These are phyloP conservation scores for Plodia interpunctella DNA, from an alignment of 1,140 invertebrate species.

Conservation along the genomic window DNA sequence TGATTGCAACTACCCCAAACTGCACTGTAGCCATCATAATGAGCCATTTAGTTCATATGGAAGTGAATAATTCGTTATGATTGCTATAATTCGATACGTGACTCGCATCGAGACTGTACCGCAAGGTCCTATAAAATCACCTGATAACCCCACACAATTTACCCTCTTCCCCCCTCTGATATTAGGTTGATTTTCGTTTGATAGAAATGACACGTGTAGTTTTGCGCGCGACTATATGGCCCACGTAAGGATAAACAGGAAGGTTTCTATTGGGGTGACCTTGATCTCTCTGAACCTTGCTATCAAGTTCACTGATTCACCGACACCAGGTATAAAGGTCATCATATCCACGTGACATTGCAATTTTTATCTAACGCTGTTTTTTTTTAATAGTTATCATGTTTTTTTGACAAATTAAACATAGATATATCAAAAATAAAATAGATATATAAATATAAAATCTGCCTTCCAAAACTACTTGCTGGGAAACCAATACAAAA, in stretches of 20 bases:
- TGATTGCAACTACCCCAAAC: background rate
- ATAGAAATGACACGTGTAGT: constrained; percentile 14
- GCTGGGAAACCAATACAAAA: too few species aligned
- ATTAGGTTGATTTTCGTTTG: constrained; percentile 27
- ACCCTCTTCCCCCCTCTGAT: constrained; percentile 20
- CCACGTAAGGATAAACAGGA: constrained; percentile 61
- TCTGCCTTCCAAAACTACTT: too few species aligned
- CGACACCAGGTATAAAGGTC: background rate
- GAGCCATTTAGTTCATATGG: constrained; percentile 34
- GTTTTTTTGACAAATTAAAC: too few species aligned
- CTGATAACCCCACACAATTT: constrained; percentile 17
- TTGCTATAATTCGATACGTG: constrained; percentile 62
- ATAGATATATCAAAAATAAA: too few species aligned
- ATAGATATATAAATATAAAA: too few species aligned
- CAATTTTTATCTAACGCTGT: constrained; percentile 24
- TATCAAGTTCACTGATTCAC: constrained; percentile 12
- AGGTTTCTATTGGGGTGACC: constrained; percentile 52
- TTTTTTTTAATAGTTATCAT: too few species aligned
- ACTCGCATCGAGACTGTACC: constrained; percentile 40
- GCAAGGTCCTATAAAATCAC: constrained; percentile 38
- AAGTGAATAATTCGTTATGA: constrained; percentile 47
- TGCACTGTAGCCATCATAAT: constrained; percentile 15
- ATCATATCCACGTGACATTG: constrained; percentile 27
- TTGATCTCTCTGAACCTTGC: constrained; percentile 51
- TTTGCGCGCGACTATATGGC: constrained; percentile 28